Percentiles rank a stretch among this genome's conserved stretches.
Evolutionary conservation across 2,113 vertebrate species (phyloP).

Genomic region (Hippoglossus stenolepis): DNA sequence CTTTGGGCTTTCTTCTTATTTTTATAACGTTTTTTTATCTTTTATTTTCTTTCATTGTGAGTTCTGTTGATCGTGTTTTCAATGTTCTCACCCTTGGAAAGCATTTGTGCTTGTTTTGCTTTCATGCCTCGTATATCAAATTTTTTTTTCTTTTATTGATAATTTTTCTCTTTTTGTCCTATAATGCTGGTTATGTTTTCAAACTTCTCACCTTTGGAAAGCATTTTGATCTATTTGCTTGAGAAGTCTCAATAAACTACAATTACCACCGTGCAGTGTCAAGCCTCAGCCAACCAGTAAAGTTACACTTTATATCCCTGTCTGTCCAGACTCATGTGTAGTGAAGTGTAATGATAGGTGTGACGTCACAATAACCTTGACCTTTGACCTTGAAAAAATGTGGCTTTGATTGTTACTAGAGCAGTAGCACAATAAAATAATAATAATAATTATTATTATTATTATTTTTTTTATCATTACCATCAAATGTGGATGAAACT

Average conservation of each 20-base stretch:
- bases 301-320: too few species aligned
- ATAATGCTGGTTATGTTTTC: not conserved
- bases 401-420: too few species aligned
- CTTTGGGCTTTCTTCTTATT: not conserved
- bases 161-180: not conserved
- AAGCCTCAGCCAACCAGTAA: not conserved
- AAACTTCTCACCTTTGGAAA: not conserved
- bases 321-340: too few species aligned
- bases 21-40: not conserved
- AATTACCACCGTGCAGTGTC: not conserved
- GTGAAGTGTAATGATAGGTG: not conserved
- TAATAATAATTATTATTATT: too few species aligned
- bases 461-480: too few species aligned
- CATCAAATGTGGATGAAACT: too few species aligned
- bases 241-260: not conserved
- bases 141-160: not conserved
- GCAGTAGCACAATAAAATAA: too few species aligned
- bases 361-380: not conserved
- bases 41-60: not conserved
- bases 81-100: not conserved
- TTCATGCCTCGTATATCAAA: not conserved
- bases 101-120: not conserved
- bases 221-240: not conserved
- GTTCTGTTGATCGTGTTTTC: not conserved
- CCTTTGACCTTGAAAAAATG: too few species aligned